phyloP scores from a whole-genome alignment of 64 coral and sea anemone genomes.

The Catalaphyllia jardinei region DNA sequence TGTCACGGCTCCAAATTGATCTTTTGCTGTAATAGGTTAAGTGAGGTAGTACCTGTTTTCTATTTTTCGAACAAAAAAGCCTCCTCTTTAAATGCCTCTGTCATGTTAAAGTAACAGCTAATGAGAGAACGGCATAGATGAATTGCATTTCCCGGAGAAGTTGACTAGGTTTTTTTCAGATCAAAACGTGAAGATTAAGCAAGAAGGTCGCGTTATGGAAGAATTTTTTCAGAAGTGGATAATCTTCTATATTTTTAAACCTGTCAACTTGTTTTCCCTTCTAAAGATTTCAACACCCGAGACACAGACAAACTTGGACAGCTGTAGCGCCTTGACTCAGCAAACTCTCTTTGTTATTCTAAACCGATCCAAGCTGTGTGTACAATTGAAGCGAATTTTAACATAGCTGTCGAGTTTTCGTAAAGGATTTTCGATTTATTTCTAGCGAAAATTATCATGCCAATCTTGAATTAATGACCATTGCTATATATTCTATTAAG shows the following conservation, averaged over 20 bases:
- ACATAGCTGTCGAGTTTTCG: not conserved
- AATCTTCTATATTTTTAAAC: constrained; percentile 9
- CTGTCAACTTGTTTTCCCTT: constrained; percentile 32
- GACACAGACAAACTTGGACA: constrained; percentile 13
- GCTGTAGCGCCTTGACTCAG: constrained; percentile 13
- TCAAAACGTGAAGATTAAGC: not conserved
- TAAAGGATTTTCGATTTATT: constrained; percentile 13
- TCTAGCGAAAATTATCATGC: constrained; percentile 30
- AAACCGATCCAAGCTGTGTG: constrained; percentile 41
- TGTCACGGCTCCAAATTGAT: not conserved
- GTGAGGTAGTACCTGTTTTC: not conserved
- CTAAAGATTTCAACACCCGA: not conserved
- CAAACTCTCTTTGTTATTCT: constrained; percentile 53
- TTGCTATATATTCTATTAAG: constrained; percentile 36
- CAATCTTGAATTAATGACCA: constrained; percentile 50
- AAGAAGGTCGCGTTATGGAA: not conserved
- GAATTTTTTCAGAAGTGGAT: not conserved
- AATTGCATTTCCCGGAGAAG: not conserved
- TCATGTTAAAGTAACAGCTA: not conserved
- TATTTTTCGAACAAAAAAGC: not conserved
- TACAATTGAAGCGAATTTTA: constrained; percentile 1
- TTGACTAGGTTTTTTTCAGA: not conserved
- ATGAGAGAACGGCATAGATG: not conserved
- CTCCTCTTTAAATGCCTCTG: not conserved
- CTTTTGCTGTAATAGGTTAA: not conserved